Evolutionary conservation across 2,888 invertebrate genomes (phyloP).

Genomic region (Microctonus brassicae): DNA sequence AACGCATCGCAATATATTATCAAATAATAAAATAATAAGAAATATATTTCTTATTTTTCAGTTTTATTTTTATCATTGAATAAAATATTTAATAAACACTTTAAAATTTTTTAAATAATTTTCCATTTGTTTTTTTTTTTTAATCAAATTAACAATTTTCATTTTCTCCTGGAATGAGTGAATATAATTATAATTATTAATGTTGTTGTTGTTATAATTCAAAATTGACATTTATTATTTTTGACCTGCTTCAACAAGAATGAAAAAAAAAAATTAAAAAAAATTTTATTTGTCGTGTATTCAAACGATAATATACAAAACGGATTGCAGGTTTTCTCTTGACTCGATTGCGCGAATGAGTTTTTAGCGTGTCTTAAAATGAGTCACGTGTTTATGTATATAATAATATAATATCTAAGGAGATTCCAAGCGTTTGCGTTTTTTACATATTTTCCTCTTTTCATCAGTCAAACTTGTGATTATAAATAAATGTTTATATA

Average conservation of each 20-base stretch:
- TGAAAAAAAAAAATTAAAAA: not conserved
- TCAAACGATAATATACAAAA: slow-evolving; percentile 1
- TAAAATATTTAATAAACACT: too few species aligned
- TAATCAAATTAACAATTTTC: too few species aligned
- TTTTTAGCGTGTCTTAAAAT: slow-evolving; percentile 43
- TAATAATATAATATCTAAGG: not conserved
- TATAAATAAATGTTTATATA: too few species aligned
- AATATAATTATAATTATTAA: too few species aligned
- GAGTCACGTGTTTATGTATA: not conserved
- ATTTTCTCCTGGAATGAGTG: too few species aligned
- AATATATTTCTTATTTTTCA: not conserved
- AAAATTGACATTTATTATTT: slow-evolving; percentile 9
- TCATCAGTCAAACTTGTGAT: slow-evolving; percentile 28
- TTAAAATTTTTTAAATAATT: too few species aligned
- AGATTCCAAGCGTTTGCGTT: slow-evolving; percentile 19
- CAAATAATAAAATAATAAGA: not conserved
- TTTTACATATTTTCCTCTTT: not conserved
- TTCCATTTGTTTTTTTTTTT: too few species aligned
- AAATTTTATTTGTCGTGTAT: slow-evolving; percentile 28
- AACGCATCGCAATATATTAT: not conserved
- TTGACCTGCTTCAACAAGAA: not conserved
- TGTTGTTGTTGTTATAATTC: too few species aligned
- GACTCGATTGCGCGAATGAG: slow-evolving; percentile 35
- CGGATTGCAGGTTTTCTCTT: not conserved
- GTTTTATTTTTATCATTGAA: too few species aligned